Evolutionary conservation across 1,140 invertebrate species (phyloP).

Genomic region (Penaeus japonicus): DNA sequence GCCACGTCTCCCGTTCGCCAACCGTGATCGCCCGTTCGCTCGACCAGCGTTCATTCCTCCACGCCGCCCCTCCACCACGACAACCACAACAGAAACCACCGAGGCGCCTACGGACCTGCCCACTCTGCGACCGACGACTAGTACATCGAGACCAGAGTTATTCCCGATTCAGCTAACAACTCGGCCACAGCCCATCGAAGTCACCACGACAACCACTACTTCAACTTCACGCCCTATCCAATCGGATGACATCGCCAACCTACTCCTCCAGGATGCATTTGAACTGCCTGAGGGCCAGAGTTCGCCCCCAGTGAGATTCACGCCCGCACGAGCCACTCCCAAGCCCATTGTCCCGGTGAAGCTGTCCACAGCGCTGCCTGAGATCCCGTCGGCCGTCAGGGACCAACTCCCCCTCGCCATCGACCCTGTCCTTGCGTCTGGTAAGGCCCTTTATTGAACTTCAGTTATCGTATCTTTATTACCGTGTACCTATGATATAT

Average conservation of each 20-base stretch:
- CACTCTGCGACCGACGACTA: not conserved
- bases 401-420: slow-evolving; percentile 60
- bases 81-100: not conserved
- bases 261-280: slow-evolving; percentile 27
- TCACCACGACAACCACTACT: not conserved
- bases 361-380: slow-evolving; percentile 11
- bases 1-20: not conserved
- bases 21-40: not conserved
- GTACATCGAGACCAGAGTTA: not conserved
- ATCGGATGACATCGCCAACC: slow-evolving; percentile 28
- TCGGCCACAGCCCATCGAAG: not conserved
- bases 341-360: slow-evolving; percentile 44
- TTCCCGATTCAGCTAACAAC: not conserved
- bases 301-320: slow-evolving; percentile 22
- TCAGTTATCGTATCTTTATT: not conserved
- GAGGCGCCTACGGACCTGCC: not conserved
- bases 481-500: not conserved
- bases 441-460: not conserved
- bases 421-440: slow-evolving; percentile 47
- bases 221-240: slow-evolving; percentile 19
- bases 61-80: not conserved
- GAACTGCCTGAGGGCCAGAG: slow-evolving; percentile 17
- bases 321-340: slow-evolving; percentile 23
- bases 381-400: slow-evolving; percentile 57
- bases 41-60: slow-evolving; percentile 3